Evolutionary conservation across 2,113 vertebrate genomes (phyloP), one percentile per base, ranked within the genome.

Genomic region (Percina caprodes): DNA sequence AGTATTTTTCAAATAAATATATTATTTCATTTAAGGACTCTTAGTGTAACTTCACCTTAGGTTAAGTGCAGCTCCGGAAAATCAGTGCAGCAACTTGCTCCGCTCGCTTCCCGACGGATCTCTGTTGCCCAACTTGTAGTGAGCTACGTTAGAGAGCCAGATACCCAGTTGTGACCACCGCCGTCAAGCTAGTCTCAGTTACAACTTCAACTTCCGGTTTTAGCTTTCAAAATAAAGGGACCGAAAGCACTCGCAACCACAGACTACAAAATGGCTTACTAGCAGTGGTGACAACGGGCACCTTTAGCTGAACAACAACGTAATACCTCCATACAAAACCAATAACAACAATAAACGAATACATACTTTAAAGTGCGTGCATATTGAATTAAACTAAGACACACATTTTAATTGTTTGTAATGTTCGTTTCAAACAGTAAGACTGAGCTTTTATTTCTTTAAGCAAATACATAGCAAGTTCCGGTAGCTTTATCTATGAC

Each of bases 41-140:
- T 55, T 1, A 19, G 24, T 0, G n/a, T 2, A 77, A 81, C 51
- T 85, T 91, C 82, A 94, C 93, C 92, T 93, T 69, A 60, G 81
- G 56, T 82, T 81, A 24, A 49, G 73, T 15, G 89, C 71, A 65
- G 83, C 87, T 87, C 79, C 78, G 68, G 67, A 7, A 80, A 82
- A 86, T 92, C 92, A 89, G 42, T 39, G 79, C 90, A 75, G 80
- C 79, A 21, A 82, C 72, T 86, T 23, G 79, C 80, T 87, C 61
- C 19, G 79, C 82, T 87, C 63, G 62, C 65, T 81, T 81, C 77
- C 71, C 63, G 69, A 88, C 82, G 87, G 56, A n/a, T 52, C 89
- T 79, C 85, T 84, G 71, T 86, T 89, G 88, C 89, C 82, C 80
- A 91, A 89, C 88, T 94, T 85, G 71, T 54, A 46, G 79, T 52